Conservation (phyloP, 1,140 invertebrate species). For the Drosophila navojoa region DNA sequence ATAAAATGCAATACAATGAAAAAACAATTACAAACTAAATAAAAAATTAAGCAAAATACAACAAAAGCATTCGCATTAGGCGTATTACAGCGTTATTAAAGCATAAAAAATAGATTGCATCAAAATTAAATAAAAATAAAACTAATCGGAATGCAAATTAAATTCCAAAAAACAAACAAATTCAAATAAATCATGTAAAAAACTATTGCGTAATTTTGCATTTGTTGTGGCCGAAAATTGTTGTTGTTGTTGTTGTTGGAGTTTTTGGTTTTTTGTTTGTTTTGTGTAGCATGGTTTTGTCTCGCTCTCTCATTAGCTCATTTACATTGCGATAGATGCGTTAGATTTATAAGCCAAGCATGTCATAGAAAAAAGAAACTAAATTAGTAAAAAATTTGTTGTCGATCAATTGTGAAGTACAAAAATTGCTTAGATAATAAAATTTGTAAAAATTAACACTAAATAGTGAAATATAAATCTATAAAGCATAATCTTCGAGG, state of each 20-base stretch:
- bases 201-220: constrained; percentile 77
- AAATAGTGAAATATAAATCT: neutral
- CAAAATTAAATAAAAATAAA: constrained; percentile 41
- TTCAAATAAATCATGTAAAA: constrained; percentile 27
- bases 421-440: constrained; percentile 42
- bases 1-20: constrained; percentile 52
- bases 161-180: constrained; percentile 53
- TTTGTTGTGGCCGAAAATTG: constrained; percentile 60
- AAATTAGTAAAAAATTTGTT: constrained; percentile 81
- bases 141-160: constrained; percentile 58
- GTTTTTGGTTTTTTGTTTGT: constrained; percentile 20
- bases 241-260: constrained; percentile 45
- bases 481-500: constrained; percentile 16
- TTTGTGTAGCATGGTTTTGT: constrained; percentile 24
- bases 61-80: constrained; percentile 57
- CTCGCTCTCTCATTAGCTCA: constrained; percentile 53
- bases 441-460: neutral
- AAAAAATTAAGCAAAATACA: constrained; percentile 44
- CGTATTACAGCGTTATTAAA: constrained; percentile 72
- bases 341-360: constrained; percentile 80
- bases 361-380: constrained; percentile 83
- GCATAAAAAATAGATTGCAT: constrained; percentile 37
- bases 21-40: constrained; percentile 41
- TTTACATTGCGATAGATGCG: constrained; percentile 74
- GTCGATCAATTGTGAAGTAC: constrained; percentile 37